These are phyloP conservation scores for Acanthurus tractus DNA, from an alignment of 2,797 vertebrate species.

Conservation along the genomic window DNA sequence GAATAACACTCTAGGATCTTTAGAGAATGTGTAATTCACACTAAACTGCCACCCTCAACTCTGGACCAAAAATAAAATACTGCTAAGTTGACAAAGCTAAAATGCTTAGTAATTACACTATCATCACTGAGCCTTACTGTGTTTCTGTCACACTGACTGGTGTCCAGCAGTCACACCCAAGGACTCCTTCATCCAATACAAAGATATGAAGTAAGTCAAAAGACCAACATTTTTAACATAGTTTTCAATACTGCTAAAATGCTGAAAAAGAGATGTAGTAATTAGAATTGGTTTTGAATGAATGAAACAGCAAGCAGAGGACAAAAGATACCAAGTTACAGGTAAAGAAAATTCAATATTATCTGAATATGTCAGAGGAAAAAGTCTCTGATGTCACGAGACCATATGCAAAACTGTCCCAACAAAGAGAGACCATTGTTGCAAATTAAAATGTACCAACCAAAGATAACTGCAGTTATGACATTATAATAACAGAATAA, in stretches of 20 bases:
- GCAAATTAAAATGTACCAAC: background rate
- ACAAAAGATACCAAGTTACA: background rate
- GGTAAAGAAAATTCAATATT: background rate
- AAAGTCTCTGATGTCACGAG: background rate
- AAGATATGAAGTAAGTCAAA: background rate
- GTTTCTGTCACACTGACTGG: background rate
- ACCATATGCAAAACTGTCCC: background rate
- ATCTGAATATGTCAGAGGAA: background rate
- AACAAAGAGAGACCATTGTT: background rate
- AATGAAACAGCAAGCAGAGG: background rate
- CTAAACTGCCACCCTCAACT: slow-evolving; percentile 20
- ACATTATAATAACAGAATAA: too few relatives aligned
- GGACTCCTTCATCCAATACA: background rate
- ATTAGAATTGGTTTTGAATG: background rate
- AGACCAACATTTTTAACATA: background rate
- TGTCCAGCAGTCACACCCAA: background rate
- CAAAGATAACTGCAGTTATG: too few relatives aligned
- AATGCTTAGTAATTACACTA: background rate
- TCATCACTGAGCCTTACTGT: background rate
- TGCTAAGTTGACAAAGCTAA: background rate
- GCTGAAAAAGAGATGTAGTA: background rate
- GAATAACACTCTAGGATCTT: slow-evolving; percentile 54
- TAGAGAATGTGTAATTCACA: slow-evolving; percentile 53
- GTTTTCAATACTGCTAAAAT: background rate
- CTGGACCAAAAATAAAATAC: slow-evolving; percentile 30